A percentile compares a stretch with the other conserved stretches of the same genome.
These are phyloP conservation scores for Erebia ligea DNA, from an alignment of 2,888 invertebrate genomes.

Conservation along the genomic window DNA sequence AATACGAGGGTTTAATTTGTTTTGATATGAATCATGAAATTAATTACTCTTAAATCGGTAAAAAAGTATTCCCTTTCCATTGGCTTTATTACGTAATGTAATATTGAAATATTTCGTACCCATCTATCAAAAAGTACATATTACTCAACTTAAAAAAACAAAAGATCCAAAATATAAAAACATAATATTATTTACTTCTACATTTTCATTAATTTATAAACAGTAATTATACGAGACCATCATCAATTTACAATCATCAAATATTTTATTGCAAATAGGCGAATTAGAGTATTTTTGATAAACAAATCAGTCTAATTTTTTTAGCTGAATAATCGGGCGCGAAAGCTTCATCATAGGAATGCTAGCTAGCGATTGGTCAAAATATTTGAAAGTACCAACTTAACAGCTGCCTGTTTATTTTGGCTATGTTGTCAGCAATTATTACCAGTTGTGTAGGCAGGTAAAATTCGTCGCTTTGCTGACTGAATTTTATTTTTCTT, in stretches of 20 bases:
- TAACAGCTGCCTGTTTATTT: conserved; percentile 58
- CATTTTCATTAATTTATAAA: neutral
- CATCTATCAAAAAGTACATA: neutral
- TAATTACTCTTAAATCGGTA: neutral
- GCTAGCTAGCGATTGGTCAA: conserved; percentile 60
- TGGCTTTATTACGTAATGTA: conserved; percentile 22
- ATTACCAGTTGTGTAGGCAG: conserved; percentile 79
- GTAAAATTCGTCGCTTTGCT: conserved; percentile 76
- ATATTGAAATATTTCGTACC: neutral
- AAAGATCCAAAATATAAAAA: neutral
- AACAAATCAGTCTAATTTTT: conserved; percentile 55
- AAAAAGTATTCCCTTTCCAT: neutral
- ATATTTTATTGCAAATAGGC: neutral
- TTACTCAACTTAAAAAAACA: neutral
- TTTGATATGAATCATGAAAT: neutral
- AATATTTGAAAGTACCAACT: conserved; percentile 69
- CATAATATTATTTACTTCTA: neutral
- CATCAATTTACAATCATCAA: neutral
- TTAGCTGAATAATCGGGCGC: conserved; percentile 72
- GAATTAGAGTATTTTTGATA: conserved; percentile 1
- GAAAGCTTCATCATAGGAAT: conserved; percentile 72
- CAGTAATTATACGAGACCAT: neutral
- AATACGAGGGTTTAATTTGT: neutral
- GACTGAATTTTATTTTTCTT: conserved; percentile 74
- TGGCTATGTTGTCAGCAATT: conserved; percentile 78